Conservation (phyloP, 2,888 invertebrate genomes). For the Bombylius discolor region DNA sequence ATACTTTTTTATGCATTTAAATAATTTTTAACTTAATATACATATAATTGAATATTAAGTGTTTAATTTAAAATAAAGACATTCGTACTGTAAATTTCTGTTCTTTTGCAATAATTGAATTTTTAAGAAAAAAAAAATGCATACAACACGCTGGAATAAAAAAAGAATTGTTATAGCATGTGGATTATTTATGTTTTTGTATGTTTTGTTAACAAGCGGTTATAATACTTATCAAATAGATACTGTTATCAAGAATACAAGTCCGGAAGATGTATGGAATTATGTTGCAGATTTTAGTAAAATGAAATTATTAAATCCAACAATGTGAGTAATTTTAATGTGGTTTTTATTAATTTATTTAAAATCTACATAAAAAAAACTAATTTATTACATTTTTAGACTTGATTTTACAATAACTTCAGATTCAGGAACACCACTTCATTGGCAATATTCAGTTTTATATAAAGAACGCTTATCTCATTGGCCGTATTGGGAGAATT, state of each 20-base stretch:
- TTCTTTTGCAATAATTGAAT: too few relatives aligned
- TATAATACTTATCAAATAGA: constrained; percentile 38
- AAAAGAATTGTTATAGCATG: constrained; percentile 1
- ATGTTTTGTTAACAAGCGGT: constrained; percentile 27
- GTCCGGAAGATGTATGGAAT: constrained; percentile 54
- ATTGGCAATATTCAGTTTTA: constrained; percentile 54
- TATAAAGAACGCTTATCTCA: constrained; percentile 52
- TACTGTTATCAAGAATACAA: constrained; percentile 40
- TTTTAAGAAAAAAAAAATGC: constrained; percentile 3
- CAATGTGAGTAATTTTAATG: constrained; percentile 45
- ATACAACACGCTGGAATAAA: constrained; percentile 9
- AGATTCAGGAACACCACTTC: constrained; percentile 51
- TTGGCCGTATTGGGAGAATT: constrained; percentile 48
- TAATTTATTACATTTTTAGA: constrained; percentile 30
- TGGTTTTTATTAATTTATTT: background rate
- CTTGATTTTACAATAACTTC: constrained; percentile 46
- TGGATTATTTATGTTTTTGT: constrained; percentile 14
- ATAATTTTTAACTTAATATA: too few relatives aligned
- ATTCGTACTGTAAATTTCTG: too few relatives aligned
- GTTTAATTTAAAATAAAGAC: too few relatives aligned
- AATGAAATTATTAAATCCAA: constrained; percentile 55
- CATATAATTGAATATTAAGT: too few relatives aligned
- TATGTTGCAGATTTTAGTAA: constrained; percentile 64
- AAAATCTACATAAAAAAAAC: background rate
- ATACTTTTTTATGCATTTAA: too few relatives aligned